These are phyloP conservation scores for Hylia prasina DNA, from an alignment of 2,113 vertebrate species.

Conservation along the genomic window DNA sequence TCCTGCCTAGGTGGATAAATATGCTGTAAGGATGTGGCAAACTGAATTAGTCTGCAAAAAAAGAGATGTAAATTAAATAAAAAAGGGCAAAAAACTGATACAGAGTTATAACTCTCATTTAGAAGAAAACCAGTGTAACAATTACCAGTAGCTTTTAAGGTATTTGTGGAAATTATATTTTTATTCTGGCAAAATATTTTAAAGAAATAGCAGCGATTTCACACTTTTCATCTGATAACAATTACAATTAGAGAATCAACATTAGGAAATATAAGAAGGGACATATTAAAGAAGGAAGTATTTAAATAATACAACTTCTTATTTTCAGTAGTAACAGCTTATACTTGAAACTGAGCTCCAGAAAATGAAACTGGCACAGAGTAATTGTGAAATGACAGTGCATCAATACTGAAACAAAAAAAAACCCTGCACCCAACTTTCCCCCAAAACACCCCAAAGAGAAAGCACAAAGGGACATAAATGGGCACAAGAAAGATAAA, in stretches of 20 bases:
- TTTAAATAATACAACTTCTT: neutral
- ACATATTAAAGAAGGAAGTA: neutral
- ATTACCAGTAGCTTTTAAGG: neutral
- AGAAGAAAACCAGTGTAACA: neutral
- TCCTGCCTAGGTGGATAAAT: neutral
- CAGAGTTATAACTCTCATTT: neutral
- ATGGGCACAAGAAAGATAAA: neutral
- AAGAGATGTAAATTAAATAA: neutral
- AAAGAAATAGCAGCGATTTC: neutral
- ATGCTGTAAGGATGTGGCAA: neutral
- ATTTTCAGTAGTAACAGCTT: neutral
- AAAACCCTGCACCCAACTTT: rapidly evolving
- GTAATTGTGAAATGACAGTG: neutral
- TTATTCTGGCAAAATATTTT: neutral
- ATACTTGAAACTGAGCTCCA: neutral
- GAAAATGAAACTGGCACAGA: neutral
- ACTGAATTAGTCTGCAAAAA: neutral
- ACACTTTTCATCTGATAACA: neutral
- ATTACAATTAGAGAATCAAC: neutral
- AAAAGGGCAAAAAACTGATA: neutral
- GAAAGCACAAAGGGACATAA: neutral
- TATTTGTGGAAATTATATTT: neutral
- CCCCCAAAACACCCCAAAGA: neutral
- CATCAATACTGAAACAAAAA: neutral
- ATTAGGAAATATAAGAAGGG: neutral